These are phyloP conservation scores for Drosophila sulfurigaster DNA, from an alignment of 1,140 invertebrate genomes.

Conservation along the genomic window DNA sequence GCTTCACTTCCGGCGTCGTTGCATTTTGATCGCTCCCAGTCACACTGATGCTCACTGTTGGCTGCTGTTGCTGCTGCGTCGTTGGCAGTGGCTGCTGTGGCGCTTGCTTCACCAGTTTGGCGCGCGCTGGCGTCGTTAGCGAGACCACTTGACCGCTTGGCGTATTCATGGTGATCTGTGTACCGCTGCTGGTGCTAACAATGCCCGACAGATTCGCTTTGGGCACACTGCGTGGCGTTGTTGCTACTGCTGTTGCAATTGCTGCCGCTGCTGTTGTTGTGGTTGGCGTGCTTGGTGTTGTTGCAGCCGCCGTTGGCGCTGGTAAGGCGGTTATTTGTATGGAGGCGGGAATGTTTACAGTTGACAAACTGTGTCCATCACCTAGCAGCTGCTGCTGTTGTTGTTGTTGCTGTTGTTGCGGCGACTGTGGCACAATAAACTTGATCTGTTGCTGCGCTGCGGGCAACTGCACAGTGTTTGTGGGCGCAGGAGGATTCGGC, in stretches of 20 bases:
- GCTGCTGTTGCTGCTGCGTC: not conserved
- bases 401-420: constrained; percentile 78
- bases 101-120: constrained; percentile 37
- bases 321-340: constrained; percentile 80
- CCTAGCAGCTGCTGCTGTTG: constrained; percentile 66
- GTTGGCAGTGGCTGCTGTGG: not conserved
- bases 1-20: constrained; percentile 80
- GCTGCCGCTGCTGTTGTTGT: not conserved
- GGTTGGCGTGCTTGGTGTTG: not conserved
- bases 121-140: constrained; percentile 37
- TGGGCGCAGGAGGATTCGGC: constrained; percentile 22
- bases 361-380: constrained; percentile 59
- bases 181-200: not conserved
- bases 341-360: constrained; percentile 67
- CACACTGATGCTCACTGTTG: constrained; percentile 64
- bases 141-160: constrained; percentile 50
- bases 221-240: constrained; percentile 3
- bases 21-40: constrained; percentile 48
- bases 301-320: constrained; percentile 3
- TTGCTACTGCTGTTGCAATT: not conserved
- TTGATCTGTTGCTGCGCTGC: constrained; percentile 65
- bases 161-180: constrained; percentile 20
- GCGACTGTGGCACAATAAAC: constrained; percentile 68
- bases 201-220: constrained; percentile 14
- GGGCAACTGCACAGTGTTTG: constrained; percentile 22